Percentiles rank a stretch among this genome's conserved stretches.
These are phyloP conservation scores for Cynoglossus semilaevis DNA, from an alignment of 2,113 vertebrate genomes.

Conservation along the genomic window DNA sequence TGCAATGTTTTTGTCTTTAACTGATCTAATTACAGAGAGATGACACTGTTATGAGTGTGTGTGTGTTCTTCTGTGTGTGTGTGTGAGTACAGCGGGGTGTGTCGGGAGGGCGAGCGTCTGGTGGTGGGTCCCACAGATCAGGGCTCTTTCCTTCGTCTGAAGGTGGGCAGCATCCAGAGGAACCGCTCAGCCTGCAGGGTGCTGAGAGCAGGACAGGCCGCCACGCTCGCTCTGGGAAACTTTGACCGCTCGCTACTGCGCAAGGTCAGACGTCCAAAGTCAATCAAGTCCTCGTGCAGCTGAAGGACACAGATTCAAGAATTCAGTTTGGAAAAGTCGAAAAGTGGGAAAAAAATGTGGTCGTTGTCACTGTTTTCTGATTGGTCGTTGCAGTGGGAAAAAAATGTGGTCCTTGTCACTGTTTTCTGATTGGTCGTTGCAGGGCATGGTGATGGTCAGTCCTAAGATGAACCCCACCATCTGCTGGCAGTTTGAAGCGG, in stretches of 20 bases:
- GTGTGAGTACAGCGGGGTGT: constrained; percentile 83
- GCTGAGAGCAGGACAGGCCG: constrained; percentile 92
- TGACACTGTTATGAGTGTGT: background rate
- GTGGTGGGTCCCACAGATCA: constrained; percentile 92
- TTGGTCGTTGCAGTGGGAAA: constrained; percentile 32
- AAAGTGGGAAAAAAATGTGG: no score
- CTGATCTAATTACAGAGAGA: no score
- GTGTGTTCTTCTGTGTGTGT: constrained; percentile 1
- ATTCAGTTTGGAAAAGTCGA: no score
- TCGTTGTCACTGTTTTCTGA: background rate
- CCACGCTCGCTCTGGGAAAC: constrained; percentile 88
- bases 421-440: constrained; percentile 21
- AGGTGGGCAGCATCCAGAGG: constrained; percentile 94
- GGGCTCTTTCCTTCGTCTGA: constrained; percentile 87
- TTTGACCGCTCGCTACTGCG: constrained; percentile 92
- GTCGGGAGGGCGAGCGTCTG: constrained; percentile 90
- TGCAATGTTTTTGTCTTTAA: no score
- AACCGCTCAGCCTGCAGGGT: constrained; percentile 93
- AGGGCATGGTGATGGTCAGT: constrained; percentile 98
- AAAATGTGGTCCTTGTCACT: no score
- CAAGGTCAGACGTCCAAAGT: constrained; percentile 93
- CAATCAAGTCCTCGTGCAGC: constrained; percentile 22
- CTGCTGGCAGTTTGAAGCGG: constrained; percentile 92
- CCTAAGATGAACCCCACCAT: constrained; percentile 97
- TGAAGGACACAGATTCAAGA: background rate